phyloP scores from a whole-genome alignment of 2,888 invertebrate genomes.

The Meta bourneti region DNA sequence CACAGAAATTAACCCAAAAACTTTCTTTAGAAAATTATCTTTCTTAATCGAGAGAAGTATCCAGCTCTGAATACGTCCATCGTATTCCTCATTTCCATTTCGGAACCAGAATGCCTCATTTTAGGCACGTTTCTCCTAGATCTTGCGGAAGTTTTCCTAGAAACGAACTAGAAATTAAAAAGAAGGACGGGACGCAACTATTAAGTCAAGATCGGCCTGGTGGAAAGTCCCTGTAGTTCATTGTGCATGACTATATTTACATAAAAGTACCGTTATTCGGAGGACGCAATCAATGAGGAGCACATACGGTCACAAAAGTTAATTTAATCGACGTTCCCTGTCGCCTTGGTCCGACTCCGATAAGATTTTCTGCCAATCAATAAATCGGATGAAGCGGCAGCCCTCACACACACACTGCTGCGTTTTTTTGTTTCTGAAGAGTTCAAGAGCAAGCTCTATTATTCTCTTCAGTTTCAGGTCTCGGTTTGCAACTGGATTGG shows the following conservation, averaged over 20 bases:
- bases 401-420: neutral
- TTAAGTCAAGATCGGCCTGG: conserved; percentile 32
- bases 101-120: no score
- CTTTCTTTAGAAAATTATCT: no score
- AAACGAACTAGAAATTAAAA: neutral
- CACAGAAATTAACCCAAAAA: no score
- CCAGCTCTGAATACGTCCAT: no score
- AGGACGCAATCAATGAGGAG: conserved; percentile 64
- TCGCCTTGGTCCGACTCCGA: conserved; percentile 32
- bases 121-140: no score
- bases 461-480: no score
- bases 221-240: conserved; percentile 14
- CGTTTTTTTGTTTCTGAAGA: no score
- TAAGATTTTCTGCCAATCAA: conserved; percentile 55
- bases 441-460: no score
- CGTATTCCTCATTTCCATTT: no score
- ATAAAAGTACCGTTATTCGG: conserved; percentile 70
- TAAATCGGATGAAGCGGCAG: conserved; percentile 38
- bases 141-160: no score
- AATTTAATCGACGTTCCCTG: conserved; percentile 70
- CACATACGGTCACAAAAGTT: conserved; percentile 70
- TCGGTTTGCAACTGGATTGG: no score
- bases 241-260: conserved; percentile 60
- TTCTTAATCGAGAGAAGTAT: no score
- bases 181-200: conserved; percentile 5